Conservation (phyloP, 2,113 vertebrate species). For the Phrynosoma blainvillii region DNA sequence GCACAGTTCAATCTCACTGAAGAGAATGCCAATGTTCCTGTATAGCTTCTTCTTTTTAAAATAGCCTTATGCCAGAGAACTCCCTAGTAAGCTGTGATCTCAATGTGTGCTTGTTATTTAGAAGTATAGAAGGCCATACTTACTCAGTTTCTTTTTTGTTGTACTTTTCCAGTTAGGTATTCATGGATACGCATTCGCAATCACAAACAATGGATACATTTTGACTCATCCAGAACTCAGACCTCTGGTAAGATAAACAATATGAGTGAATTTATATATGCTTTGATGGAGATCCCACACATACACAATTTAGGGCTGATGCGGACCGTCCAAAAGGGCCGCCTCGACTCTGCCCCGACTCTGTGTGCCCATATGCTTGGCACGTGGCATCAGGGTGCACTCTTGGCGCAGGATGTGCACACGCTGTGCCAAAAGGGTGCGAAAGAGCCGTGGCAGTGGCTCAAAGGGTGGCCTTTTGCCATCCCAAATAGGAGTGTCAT, state of each 20-base stretch:
- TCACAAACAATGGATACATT: conserved; percentile 99
- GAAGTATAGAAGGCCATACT: conserved; percentile 40
- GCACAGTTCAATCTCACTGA: background rate
- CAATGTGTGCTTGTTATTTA: conserved; percentile 63
- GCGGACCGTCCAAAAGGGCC: too few species aligned
- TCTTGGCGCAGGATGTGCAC: too few species aligned
- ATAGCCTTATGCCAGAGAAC: background rate
- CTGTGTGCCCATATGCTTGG: too few species aligned
- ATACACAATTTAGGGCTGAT: too few species aligned
- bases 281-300: background rate
- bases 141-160: conserved; percentile 66
- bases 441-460: too few species aligned
- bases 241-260: conserved; percentile 88
- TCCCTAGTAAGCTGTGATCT: background rate
- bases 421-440: too few species aligned
- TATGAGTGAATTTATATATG: conserved; percentile 44
- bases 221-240: conserved; percentile 96
- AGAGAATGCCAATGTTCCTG: background rate
- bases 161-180: conserved; percentile 89
- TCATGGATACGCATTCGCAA: conserved; percentile 98
- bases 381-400: too few species aligned
- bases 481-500: too few species aligned
- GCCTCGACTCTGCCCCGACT: too few species aligned
- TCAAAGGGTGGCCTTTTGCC: too few species aligned
- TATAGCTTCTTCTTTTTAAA: background rate